Evolutionary conservation across 2,113 vertebrate genomes (phyloP).

Genomic region (Hirundichthys speculiger): DNA sequence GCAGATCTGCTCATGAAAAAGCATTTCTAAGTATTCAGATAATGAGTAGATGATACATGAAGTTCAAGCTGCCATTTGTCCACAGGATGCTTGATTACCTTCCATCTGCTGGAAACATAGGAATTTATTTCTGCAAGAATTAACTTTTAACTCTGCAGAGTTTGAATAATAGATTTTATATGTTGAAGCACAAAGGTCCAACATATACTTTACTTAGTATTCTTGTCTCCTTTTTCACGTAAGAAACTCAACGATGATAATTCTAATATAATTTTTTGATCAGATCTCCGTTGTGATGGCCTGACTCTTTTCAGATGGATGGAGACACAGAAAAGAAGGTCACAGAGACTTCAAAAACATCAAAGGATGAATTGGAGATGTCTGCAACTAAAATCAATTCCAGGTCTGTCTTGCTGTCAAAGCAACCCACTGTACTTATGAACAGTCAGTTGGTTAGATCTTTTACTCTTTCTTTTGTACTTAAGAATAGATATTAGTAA

Average conservation of each 20-base stretch:
- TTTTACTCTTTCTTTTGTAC: too few species aligned
- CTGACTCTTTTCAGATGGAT: slow-evolving; percentile 73
- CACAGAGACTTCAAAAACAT: slow-evolving; percentile 48
- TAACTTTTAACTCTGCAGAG: neutral
- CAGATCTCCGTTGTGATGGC: neutral
- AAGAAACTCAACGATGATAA: too few species aligned
- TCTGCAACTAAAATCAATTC: slow-evolving; percentile 49
- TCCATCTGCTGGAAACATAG: neutral
- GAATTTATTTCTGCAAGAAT: slow-evolving; percentile 5
- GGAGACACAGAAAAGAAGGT: slow-evolving; percentile 54
- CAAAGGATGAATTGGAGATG: slow-evolving; percentile 53
- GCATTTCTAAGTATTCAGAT: too few species aligned
- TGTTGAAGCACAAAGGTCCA: too few species aligned
- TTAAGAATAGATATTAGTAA: too few species aligned
- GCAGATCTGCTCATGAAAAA: neutral
- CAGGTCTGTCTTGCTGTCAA: slow-evolving; percentile 58
- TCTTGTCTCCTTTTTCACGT: too few species aligned
- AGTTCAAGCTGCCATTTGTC: neutral
- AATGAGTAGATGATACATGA: too few species aligned
- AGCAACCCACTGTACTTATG: neutral
- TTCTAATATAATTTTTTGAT: too few species aligned
- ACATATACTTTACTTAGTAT: too few species aligned
- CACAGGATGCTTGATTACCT: slow-evolving; percentile 5
- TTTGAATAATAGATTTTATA: neutral
- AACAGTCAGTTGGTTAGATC: neutral